Base-by-base conservation (phyloP, 2,888 invertebrate genomes). In the Aspidiotus destructor region DNA sequence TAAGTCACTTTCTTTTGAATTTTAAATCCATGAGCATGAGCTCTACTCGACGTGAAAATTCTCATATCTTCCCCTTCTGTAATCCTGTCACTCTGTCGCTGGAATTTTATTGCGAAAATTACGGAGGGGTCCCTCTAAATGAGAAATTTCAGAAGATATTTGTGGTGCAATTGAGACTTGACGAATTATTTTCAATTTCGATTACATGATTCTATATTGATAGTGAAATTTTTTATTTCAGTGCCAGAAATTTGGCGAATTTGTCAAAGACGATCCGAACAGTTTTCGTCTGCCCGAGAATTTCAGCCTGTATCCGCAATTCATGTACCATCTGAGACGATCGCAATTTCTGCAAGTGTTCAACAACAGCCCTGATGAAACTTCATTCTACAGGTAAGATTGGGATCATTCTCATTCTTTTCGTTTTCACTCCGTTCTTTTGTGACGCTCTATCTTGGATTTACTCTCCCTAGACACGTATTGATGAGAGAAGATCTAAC, bases 161-260 rank as follows among this genome's bases (percentile, higher is more conserved):
- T 28, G 28, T 28, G 28, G 28, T 28, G 5, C 2, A 28, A 28
- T 28, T 28, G 28, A 28, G 28, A 28, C 28, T 28, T 3, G 5
- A 28, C n/a, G n/a, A n/a, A n/a, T n/a, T n/a, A n/a, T n/a, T n/a
- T n/a, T n/a, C n/a, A n/a, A n/a, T n/a, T n/a, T n/a, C n/a, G n/a
- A n/a, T n/a, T n/a, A n/a, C n/a, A n/a, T n/a, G n/a, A 44, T 44
- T 44, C 48, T 48, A n/a, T 48, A 2, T n/a, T 48, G n/a, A 48
- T 48, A 64, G 53, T 16, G 44, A 55, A 58, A 48, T 48, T 60
- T 61, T 55, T 41, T 61, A 17, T 60, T 82, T 65, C 79, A 96
- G 90, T 99, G 99, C 78, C 99, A 99, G 79, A 97, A 97, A 80
- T 99, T 99, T 80, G 99, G 98, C 68, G 97, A 99, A 77, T 99